Evolutionary conservation across 2,888 invertebrate genomes (phyloP), one percentile per base, ranked within the genome.

Genomic region (Caenorhabditis japonica): DNA sequence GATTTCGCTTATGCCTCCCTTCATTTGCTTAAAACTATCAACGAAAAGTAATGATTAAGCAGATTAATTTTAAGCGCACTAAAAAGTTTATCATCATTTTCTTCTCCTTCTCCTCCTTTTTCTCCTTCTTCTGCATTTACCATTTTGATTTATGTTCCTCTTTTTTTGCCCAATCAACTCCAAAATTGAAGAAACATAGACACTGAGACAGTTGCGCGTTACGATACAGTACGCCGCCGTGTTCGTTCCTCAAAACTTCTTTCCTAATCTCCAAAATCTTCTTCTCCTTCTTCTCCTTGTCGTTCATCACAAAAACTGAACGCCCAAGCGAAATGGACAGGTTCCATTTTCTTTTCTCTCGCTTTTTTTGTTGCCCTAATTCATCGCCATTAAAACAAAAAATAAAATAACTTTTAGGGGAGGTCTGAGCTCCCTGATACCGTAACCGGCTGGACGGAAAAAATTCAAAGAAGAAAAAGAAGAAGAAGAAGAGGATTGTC

Each of bases 221-320:
- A n/a, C n/a, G n/a, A n/a, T n/a, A n/a, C n/a, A n/a, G n/a, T n/a
- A n/a, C n/a, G n/a, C n/a, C n/a, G n/a, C 46, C 34, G 46, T 39
- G 17, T 23, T 12, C 44, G 4, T 44, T 12, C 51, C 43, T 30
- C 43, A 58, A 47, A 56, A 41, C 51, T 66, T 66, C 49, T 15
- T 21, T 21, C 33, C 38, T 47, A 47, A 33, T 39, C 62, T 53
- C 36, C 46, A 39, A 34, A 49, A 59, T 34, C 19, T 30, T 43
- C 43, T 36, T 34, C 52, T 53, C 62, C 25, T 19, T 15, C 5
- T 5, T 13, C 13, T 10, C 30, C 30, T 30, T 30, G 30, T 30
- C 10, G 30, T 10, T 30, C 7, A 7, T 30, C 30, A 10, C 19
- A 39, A 59, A 17, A 25, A 30, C 33, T 17, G 43, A 43, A 43